phyloP scores from a whole-genome alignment of 2,113 vertebrate genomes.

The Pachycephala philippinensis region DNA sequence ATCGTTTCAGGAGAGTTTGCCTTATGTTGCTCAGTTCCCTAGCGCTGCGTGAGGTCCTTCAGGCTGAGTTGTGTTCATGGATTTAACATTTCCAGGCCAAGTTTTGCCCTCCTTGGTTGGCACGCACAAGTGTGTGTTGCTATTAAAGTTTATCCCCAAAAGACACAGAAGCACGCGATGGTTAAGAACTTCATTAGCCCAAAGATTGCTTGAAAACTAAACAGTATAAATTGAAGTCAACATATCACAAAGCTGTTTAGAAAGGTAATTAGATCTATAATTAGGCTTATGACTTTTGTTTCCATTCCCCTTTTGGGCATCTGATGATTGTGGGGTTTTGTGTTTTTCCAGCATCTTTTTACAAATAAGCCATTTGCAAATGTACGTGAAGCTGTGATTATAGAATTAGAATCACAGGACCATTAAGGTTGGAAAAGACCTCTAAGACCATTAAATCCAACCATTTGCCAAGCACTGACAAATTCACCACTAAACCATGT shows the following conservation, averaged over 20 bases:
- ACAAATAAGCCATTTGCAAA: constrained; percentile 32
- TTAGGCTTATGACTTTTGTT: constrained; percentile 1
- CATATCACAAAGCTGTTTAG: constrained; percentile 45
- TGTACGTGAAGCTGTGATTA: background rate
- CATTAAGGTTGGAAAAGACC: background rate
- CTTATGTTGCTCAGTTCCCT: background rate
- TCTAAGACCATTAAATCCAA: background rate
- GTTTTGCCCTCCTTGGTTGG: background rate
- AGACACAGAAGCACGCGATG: background rate
- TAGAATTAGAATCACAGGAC: background rate
- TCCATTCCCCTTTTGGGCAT: constrained; percentile 45
- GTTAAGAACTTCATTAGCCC: constrained; percentile 7
- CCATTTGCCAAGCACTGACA: background rate
- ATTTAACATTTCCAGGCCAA: background rate
- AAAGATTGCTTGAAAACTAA: constrained; percentile 33
- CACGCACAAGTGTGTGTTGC: background rate
- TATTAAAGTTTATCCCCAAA: background rate
- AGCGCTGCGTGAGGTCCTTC: accelerated
- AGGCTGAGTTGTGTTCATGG: background rate
- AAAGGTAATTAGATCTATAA: constrained; percentile 42
- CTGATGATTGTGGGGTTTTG: constrained; percentile 39
- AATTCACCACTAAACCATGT: background rate
- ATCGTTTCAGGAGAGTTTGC: background rate
- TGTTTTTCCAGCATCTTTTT: constrained; percentile 46
- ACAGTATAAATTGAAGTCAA: constrained; percentile 23